Evolutionary conservation across 2,797 vertebrate genomes (phyloP), one percentile per base, ranked within the genome.

Genomic region (Brachymystax lenok): DNA sequence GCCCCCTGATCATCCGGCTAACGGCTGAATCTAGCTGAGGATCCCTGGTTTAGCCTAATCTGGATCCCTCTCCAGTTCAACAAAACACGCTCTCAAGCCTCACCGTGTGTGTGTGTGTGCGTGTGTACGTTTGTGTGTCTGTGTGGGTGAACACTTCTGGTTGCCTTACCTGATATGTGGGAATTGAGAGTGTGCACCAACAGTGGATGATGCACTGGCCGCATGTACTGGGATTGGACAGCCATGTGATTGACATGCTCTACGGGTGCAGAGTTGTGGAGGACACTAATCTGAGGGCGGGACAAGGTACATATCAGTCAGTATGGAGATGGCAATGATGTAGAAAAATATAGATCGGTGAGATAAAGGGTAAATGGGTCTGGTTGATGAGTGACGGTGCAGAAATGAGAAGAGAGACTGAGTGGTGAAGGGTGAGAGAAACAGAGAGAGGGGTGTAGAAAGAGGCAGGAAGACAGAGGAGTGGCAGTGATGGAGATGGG

Each of bases 181-280:
- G 93, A 88, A 87, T 93, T 95, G 71, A 88, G 83, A 56, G 90
- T 93, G 88, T 95, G 94, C 66, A 94, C 90, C 89, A 94, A 91
- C 74, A 96, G 94, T 0, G 95, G 96, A 72, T 96, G 94, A 84
- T 96, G 96, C 68, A 97, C 90, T 0, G 97, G 95, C 64, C 96
- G 96, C 84, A 99, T 92, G 91, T 96, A 98, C 59, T 96, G 95
- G 3, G 96, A 92, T 7, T 97, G 95, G 77, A 91, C 91, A 0
- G 95, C 93, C 83, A 98, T 93, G 63, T 99, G 96, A 88, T 96
- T 99, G 86, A 94, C 91, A 4, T 98, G 97, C 70, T 97, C 96
- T 88, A 93, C 92, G 3, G 94, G 91, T 27, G 94, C 92, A 1
- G 94, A 93, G 84, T 93, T 96, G 82, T 97, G 98, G 59, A 98